phyloP scores from a whole-genome alignment of 2,797 vertebrate species.

The Anisognathus igniventris region DNA sequence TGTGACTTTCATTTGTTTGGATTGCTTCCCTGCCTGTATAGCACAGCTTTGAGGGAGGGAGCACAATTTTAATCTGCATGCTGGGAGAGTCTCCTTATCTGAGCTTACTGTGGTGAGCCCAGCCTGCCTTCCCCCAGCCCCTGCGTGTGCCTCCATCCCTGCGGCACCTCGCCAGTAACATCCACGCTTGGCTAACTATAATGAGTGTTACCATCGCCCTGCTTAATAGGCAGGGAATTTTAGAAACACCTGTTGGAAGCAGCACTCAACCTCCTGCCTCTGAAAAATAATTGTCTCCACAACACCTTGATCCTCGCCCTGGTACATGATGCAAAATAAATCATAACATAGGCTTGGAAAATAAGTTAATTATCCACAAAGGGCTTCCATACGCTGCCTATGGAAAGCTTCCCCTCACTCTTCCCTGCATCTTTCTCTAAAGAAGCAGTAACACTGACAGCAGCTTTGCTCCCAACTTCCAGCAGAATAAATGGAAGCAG shows the following conservation, averaged over 20 bases:
- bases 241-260: background rate
- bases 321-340: background rate
- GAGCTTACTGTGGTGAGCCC: background rate
- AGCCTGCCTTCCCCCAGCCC: background rate
- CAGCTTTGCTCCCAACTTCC: background rate
- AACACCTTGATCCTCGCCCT: accelerated
- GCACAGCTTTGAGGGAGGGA: background rate
- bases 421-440: background rate
- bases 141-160: background rate
- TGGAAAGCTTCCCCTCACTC: background rate
- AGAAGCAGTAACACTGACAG: background rate
- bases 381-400: accelerated
- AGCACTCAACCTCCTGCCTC: background rate
- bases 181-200: background rate
- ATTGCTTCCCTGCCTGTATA: background rate
- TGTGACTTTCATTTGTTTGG: background rate
- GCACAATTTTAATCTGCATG: background rate
- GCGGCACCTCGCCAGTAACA: accelerated
- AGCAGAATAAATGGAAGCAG: background rate
- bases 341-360: background rate
- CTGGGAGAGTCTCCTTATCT: background rate
- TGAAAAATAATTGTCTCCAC: background rate
- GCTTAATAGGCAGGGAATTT: background rate
- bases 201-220: background rate
- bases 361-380: background rate